phyloP scores from a whole-genome alignment of 2,888 invertebrate species.

The Stratiomys singularior region DNA sequence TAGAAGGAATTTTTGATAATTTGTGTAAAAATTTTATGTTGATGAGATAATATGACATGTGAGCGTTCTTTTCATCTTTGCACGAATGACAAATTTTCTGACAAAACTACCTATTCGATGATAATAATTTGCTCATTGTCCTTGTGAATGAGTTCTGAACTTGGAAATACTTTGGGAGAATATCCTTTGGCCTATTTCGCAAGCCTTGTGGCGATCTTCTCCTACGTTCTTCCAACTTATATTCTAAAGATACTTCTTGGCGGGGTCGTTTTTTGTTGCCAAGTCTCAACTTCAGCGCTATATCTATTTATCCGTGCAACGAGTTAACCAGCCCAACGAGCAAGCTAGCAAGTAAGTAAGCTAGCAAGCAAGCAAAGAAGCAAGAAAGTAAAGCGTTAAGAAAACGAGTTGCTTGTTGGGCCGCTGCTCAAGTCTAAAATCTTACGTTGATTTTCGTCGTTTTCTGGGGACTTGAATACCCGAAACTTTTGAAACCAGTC shows the following conservation, averaged over 20 bases:
- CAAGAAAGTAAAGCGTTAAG: slow-evolving; percentile 30
- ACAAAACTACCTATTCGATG: no score
- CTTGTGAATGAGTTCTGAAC: no score
- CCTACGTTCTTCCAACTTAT: slow-evolving; percentile 21
- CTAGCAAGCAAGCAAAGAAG: background rate
- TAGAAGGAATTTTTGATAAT: no score
- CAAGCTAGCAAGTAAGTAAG: background rate
- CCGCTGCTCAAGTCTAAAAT: slow-evolving; percentile 24
- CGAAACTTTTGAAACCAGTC: slow-evolving; percentile 59
- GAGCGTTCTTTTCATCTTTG: no score
- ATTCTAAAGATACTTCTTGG: slow-evolving; percentile 3
- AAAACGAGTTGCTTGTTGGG: slow-evolving; percentile 25
- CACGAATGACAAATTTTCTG: no score
- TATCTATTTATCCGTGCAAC: slow-evolving; percentile 1
- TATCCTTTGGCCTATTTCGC: background rate
- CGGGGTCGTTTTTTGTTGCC: slow-evolving; percentile 35
- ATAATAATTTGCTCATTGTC: no score
- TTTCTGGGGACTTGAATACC: slow-evolving; percentile 56
- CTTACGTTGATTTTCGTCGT: slow-evolving; percentile 42
- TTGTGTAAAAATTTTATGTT: no score
- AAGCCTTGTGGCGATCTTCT: background rate
- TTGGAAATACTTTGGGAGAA: no score
- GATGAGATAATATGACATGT: no score
- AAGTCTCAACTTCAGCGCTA: slow-evolving; percentile 22
- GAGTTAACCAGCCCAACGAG: slow-evolving; percentile 14